These are phyloP conservation scores for Cepaea hortensis DNA, from an alignment of 2,888 invertebrate genomes.

Conservation along the genomic window DNA sequence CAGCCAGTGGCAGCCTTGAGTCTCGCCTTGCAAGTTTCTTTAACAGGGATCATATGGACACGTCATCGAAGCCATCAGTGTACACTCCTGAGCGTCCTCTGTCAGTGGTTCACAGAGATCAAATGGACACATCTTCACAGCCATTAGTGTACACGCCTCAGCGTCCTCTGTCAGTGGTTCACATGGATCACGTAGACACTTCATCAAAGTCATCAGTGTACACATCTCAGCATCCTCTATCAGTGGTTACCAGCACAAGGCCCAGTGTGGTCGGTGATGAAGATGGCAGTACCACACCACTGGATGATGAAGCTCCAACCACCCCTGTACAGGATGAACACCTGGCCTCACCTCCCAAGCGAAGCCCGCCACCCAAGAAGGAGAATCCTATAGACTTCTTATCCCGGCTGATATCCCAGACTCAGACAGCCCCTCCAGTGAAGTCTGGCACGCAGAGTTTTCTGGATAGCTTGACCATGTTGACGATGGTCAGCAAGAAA, in stretches of 20 bases:
- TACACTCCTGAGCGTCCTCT: slow-evolving; percentile 48
- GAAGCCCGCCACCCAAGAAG: slow-evolving; percentile 50
- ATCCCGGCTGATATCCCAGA: slow-evolving; percentile 66
- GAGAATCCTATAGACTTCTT: slow-evolving; percentile 71
- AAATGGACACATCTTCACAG: neutral
- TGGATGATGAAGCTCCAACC: slow-evolving; percentile 60
- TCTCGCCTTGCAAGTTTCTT: slow-evolving; percentile 53
- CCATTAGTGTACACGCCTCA: slow-evolving; percentile 50
- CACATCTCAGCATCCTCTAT: slow-evolving; percentile 45
- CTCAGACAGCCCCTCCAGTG: slow-evolving; percentile 58
- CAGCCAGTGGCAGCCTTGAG: slow-evolving; percentile 50
- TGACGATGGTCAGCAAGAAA: slow-evolving; percentile 63
- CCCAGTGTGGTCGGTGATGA: slow-evolving; percentile 48
- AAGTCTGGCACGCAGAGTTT: slow-evolving; percentile 60
- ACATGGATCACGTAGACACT: slow-evolving; percentile 27
- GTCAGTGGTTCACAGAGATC: slow-evolving; percentile 42
- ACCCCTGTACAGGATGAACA: slow-evolving; percentile 70
- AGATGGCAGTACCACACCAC: slow-evolving; percentile 54
- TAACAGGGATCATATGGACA: slow-evolving; percentile 33
- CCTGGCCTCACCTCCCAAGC: slow-evolving; percentile 46
- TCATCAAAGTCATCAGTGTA: slow-evolving; percentile 43
- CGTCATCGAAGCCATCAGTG: slow-evolving; percentile 37
- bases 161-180: slow-evolving; percentile 43
- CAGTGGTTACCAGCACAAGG: slow-evolving; percentile 39
- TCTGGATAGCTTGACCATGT: slow-evolving; percentile 65